Conservation (phyloP, 2,113 vertebrate species). For the Chlorocebus sabaeus region DNA sequence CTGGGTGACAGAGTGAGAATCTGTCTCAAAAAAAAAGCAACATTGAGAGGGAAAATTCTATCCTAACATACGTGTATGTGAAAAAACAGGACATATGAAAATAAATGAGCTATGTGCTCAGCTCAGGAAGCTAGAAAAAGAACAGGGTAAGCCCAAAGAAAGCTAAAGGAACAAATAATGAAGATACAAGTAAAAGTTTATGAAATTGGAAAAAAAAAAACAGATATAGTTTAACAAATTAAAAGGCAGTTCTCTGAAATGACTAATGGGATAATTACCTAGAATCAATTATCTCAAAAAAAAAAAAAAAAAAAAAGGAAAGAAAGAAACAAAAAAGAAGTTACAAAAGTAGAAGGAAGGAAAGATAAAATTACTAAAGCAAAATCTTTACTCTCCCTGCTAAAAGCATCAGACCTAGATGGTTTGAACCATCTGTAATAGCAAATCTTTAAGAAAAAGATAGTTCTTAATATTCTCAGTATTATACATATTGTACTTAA, state of each 20-base stretch:
- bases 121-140: neutral
- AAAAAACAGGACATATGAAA: neutral
- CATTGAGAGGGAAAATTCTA: neutral
- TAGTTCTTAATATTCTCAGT: neutral
- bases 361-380: neutral
- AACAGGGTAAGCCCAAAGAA: neutral
- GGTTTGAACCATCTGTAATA: neutral
- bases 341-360: neutral
- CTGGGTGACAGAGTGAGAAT: no score
- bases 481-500: neutral
- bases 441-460: neutral
- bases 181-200: neutral
- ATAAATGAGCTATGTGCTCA: neutral
- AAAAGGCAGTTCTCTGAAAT: neutral
- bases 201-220: neutral
- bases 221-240: neutral
- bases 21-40: neutral
- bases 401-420: neutral
- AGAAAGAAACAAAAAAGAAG: neutral
- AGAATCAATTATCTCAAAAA: neutral
- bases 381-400: neutral
- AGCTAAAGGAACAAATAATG: neutral
- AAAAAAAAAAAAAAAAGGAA: neutral
- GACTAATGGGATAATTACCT: neutral
- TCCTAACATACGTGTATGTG: neutral